Evolutionary conservation across 1,140 invertebrate species (phyloP).

Genomic region (Zophobas atratus): DNA sequence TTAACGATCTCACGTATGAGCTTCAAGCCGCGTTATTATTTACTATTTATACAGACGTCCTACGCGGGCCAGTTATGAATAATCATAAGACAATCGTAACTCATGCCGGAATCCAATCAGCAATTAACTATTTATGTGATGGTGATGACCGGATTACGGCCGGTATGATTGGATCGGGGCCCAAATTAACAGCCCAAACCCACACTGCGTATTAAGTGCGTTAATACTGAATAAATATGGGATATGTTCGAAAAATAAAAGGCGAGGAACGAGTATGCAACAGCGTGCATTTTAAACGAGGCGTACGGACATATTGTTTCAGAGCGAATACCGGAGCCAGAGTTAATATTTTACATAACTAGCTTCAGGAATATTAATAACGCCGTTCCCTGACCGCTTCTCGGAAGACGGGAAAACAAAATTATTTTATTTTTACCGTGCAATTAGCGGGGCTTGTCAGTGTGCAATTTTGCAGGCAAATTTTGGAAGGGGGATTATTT

Average conservation of each 20-base stretch:
- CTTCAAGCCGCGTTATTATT: conserved; percentile 40
- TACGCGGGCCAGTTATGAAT: conserved; percentile 36
- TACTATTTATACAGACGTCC: conserved; percentile 38
- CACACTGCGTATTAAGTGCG: conserved; percentile 26
- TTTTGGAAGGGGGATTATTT: neutral
- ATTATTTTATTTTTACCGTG: conserved; percentile 39
- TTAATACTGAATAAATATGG: conserved; percentile 39
- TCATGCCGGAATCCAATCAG: conserved; percentile 42
- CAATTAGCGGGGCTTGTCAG: conserved; percentile 13
- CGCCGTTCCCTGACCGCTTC: conserved; percentile 45
- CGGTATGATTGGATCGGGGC: conserved; percentile 29
- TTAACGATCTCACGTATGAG: conserved; percentile 46
- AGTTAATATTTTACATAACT: conserved; percentile 55
- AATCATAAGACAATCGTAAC: conserved; percentile 43
- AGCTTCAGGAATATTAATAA: conserved; percentile 53
- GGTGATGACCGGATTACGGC: conserved; percentile 35
- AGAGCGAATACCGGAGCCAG: conserved; percentile 49
- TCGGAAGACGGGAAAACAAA: conserved; percentile 41
- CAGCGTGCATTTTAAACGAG: conserved; percentile 50
- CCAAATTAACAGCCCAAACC: conserved; percentile 32
- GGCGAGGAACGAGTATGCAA: conserved; percentile 24
- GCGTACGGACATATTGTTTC: conserved; percentile 52
- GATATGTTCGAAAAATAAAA: conserved; percentile 26
- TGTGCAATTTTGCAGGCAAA: neutral
- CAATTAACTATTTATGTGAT: conserved; percentile 41